A percentile compares a stretch with the other conserved stretches of the same genome.
phyloP scores from a whole-genome alignment of 2,113 vertebrate genomes.

The Datnioides undecimradiatus region DNA sequence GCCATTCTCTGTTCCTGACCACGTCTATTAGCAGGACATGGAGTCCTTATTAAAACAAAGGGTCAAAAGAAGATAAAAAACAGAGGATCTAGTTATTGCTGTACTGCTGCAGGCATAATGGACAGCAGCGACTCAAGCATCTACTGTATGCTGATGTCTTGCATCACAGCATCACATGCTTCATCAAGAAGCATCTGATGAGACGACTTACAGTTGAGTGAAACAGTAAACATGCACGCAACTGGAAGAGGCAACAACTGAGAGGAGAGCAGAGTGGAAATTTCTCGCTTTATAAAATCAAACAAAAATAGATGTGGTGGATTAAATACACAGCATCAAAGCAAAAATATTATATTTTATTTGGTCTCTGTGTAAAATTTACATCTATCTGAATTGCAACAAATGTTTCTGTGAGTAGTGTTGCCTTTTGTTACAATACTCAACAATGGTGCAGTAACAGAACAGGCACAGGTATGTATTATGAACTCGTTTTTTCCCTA shows the following conservation, averaged over 20 bases:
- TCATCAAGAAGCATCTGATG: conserved; percentile 30
- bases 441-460: conserved; percentile 1
- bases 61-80: conserved; percentile 33
- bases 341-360: not conserved
- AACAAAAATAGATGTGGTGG: not conserved
- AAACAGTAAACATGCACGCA: not conserved
- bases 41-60: conserved; percentile 18
- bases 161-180: conserved; percentile 19
- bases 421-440: conserved; percentile 3
- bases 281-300: not conserved
- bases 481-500: not conserved
- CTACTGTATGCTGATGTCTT: not conserved
- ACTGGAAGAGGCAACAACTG: not conserved
- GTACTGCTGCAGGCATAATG: conserved; percentile 29
- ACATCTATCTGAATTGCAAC: not conserved
- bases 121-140: conserved; percentile 16
- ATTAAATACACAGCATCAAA: not conserved
- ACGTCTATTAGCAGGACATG: conserved; percentile 6
- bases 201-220: not conserved
- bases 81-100: conserved; percentile 26
- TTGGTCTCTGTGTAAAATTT: not conserved
- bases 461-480: conserved; percentile 10
- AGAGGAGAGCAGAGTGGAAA: not conserved
- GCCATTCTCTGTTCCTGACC: not conserved
- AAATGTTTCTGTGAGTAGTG: not conserved